Base-by-base conservation (phyloP, 2,888 invertebrate genomes). In the Drosophila koepferae region DNA sequence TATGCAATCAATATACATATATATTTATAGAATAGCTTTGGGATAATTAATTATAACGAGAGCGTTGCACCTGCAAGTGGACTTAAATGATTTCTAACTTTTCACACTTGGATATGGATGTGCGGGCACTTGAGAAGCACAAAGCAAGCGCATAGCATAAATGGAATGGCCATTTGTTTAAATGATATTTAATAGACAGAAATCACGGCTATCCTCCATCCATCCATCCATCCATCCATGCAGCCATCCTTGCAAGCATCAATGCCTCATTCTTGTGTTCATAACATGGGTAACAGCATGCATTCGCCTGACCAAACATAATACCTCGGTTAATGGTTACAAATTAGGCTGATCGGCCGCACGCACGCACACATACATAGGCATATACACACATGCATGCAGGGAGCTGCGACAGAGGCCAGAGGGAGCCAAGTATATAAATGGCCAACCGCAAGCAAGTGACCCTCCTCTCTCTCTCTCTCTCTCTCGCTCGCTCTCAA, bases 241-340 rank as follows among this genome's bases (percentile, higher is more conserved):
- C 64, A 62, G n/a, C 43, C 59, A 46, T 38, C 23, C 70, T 56
- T 31, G n/a, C 43, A 48, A 41, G 40, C 48, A 72, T 43, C 38
- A 63, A 69, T 69, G 62, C 65, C 56, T 71, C 44, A 23, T 58
- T 71, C 20, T 31, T 41, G 56, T 41, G 56, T 34, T 56, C 62
- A 51, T 63, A 58, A 67, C 65, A 70, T 72, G 67, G 72, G 60
- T 64, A 74, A 74, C 77, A 82, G 77, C 83, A 71, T 56, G 81
- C 83, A 85, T 65, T 71, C 77, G 77, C 69, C 67, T 85, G 82
- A 66, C 68, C 76, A 61, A 78, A 82, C 80, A 87, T 84, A 90
- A 90, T 86, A 82, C 89, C 69, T 85, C 70, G 82, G 81, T 83
- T 91, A 91, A 91, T 91, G 90, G 90, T 87, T 91, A 90, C 88